These are phyloP conservation scores for Nipponacmea schrenckii DNA, from an alignment of 2,888 invertebrate genomes.

Conservation along the genomic window DNA sequence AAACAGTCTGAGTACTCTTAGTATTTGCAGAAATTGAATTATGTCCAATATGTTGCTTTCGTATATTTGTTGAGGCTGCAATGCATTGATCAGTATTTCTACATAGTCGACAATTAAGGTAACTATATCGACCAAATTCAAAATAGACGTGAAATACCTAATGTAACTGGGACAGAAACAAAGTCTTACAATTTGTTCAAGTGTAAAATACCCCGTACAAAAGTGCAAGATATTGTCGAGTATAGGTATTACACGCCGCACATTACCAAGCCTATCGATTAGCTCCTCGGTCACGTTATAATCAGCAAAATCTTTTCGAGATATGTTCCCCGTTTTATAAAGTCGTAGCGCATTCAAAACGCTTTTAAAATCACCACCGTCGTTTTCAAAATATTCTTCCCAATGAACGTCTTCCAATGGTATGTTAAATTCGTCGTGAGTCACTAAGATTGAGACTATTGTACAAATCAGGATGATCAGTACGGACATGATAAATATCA, in stretches of 20 bases:
- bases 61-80: neutral
- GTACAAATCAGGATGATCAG: neutral
- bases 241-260: neutral
- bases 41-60: neutral
- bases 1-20: slow-evolving; percentile 13
- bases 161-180: slow-evolving; percentile 2
- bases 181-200: slow-evolving; percentile 5
- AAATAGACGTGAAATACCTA: slow-evolving; percentile 6
- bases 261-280: neutral
- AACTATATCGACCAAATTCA: slow-evolving; percentile 11
- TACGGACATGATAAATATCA: neutral
- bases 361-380: neutral
- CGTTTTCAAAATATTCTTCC: neutral
- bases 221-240: neutral
- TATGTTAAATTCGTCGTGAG: neutral
- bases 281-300: neutral
- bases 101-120: slow-evolving; percentile 4
- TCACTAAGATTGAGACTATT: neutral
- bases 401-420: neutral
- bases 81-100: neutral
- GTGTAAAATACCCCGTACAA: slow-evolving; percentile 14
- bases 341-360: neutral
- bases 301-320: neutral
- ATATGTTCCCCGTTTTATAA: neutral
- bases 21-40: slow-evolving; percentile 1